A percentile compares a stretch with the other conserved stretches of the same genome.
Evolutionary conservation across 2,113 vertebrate species (phyloP).

Genomic region (Calyptomena viridis): DNA sequence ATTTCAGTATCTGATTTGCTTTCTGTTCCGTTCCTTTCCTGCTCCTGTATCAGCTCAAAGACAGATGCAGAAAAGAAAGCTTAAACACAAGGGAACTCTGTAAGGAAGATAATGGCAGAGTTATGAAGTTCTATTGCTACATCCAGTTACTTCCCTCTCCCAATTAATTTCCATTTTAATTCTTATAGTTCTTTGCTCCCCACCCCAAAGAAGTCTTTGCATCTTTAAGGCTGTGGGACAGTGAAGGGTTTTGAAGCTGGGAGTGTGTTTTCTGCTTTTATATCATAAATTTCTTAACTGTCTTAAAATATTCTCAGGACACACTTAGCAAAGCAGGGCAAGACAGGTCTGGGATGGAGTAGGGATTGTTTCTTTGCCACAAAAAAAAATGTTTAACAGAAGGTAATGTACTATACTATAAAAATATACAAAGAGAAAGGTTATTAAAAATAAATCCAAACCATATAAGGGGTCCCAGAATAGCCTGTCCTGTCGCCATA

Average conservation of each 20-base stretch:
- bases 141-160: background rate
- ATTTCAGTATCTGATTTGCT: background rate
- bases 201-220: background rate
- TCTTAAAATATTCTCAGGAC: background rate
- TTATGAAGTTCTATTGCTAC: background rate
- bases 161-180: background rate
- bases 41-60: background rate
- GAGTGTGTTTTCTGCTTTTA: background rate
- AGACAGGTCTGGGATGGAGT: background rate
- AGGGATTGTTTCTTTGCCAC: background rate
- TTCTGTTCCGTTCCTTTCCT: background rate
- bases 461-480: background rate
- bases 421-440: background rate
- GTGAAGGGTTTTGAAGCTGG: background rate
- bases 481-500: constrained; percentile 13
- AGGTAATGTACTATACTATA: background rate
- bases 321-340: background rate
- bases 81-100: background rate
- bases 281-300: background rate
- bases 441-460: constrained; percentile 49
- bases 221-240: background rate
- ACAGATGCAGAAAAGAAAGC: background rate
- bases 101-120: background rate
- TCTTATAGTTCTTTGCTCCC: background rate
- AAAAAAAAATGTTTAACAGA: background rate